Percentiles rank a stretch among this genome's conserved stretches.
These are phyloP conservation scores for Rhizomys pruinosus DNA, from an alignment of 2,113 vertebrate species.

Conservation along the genomic window DNA sequence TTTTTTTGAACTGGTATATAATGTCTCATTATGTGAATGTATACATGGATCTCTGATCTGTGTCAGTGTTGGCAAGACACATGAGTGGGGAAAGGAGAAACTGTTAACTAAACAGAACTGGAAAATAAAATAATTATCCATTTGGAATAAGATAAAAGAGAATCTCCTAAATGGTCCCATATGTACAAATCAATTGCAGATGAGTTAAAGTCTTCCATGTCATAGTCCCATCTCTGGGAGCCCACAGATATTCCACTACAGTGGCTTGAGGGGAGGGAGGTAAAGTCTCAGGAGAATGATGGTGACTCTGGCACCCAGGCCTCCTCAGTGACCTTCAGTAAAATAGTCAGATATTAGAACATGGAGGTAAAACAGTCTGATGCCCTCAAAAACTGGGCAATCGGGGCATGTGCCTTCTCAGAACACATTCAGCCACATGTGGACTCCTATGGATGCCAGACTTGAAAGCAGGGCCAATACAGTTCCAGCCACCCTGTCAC, in stretches of 20 bases:
- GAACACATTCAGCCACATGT: not conserved
- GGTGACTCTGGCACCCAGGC: not conserved
- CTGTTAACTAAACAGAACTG: slow-evolving; percentile 19
- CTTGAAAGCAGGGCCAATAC: not conserved
- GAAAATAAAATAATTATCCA: slow-evolving; percentile 64
- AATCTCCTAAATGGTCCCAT: slow-evolving; percentile 17
- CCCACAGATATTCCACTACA: not conserved
- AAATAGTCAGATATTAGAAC: not conserved
- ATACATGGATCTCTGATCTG: not conserved
- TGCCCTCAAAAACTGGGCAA: not conserved
- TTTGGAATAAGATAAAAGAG: slow-evolving; percentile 55
- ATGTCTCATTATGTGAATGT: slow-evolving; percentile 5
- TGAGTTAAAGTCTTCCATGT: slow-evolving; percentile 21
- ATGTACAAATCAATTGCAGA: slow-evolving; percentile 45
- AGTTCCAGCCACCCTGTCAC: not conserved
- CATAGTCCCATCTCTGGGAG: not conserved
- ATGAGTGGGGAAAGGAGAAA: slow-evolving; percentile 23
- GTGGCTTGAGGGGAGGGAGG: not conserved
- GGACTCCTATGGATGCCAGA: not conserved
- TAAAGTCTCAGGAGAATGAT: not conserved
- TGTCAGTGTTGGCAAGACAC: slow-evolving; percentile 39
- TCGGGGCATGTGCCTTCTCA: too few species aligned
- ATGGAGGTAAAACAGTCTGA: not conserved
- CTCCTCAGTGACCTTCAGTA: not conserved
- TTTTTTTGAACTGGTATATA: slow-evolving; percentile 7